Base-by-base conservation (phyloP, 2,888 invertebrate species). In the Dolomedes plantarius region DNA sequence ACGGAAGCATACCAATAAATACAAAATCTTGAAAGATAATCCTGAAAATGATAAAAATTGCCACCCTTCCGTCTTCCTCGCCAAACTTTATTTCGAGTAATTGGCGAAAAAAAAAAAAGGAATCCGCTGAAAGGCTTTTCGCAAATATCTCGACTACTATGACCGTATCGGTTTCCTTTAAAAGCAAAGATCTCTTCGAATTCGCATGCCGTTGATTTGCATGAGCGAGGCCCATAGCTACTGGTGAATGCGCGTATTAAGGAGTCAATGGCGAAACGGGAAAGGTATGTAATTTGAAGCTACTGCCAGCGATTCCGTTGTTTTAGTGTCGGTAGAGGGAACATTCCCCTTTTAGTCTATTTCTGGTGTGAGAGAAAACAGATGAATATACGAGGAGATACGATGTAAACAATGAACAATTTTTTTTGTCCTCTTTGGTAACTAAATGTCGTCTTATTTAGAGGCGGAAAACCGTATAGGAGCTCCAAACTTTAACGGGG, bases 81-180 rank as follows among this genome's bases (percentile, higher is more conserved):
- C 62, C 9, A 16, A 74, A 27, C 11, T 74, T 74, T 64, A 74
- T 74, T 74, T 74, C 74, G 27, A 5, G 31, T 62, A 74, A 74
- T 64, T 74, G 64, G 39, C 50, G 36, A 11, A 56, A 62, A n/a
- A n/a, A n/a, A n/a, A n/a, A n/a, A n/a, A 74, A 27, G 62, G 32
- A 36, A n/a, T 9, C 74, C 13, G 28, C 56, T 56, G 41, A 69
- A 69, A 41, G 27, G 39, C n/a, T 32, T 28, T n/a, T 67, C 29
- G 41, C 69, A 69, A 69, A 39, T 69, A 69, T 69, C n/a, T 36
- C 16, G 27, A 41, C 23, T 32, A 69, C 13, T 6, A 16, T 50
- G n/a, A 73, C 41, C 32, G 65, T 83, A 83, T 83, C 76, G 82
- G 82, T 83, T 83, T 83, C 71, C 82, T 76, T 83, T 83, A 83